These are phyloP conservation scores for Orchesella flavescens DNA, from an alignment of 2,888 invertebrate genomes.

Conservation along the genomic window DNA sequence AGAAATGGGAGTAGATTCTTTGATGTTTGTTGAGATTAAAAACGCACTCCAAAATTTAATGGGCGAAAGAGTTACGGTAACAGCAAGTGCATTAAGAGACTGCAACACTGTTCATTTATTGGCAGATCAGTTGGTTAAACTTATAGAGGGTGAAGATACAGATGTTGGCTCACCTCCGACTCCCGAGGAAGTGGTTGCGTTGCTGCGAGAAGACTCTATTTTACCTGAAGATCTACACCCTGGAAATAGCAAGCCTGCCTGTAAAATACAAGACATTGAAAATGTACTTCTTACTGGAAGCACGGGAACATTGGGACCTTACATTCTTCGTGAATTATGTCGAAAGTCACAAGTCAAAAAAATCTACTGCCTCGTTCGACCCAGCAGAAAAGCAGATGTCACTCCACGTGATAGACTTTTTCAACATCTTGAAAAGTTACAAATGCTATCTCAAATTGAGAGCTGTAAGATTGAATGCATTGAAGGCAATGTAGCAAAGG, in stretches of 20 bases:
- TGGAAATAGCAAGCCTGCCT: background rate
- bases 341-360: background rate
- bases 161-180: background rate
- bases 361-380: conserved; percentile 43
- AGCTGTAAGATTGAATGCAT: background rate
- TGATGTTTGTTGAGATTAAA: conserved; percentile 49
- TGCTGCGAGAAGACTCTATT: conserved; percentile 35
- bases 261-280: background rate
- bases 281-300: conserved; percentile 42
- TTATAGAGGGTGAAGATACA: conserved; percentile 36
- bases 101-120: conserved; percentile 31
- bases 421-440: background rate
- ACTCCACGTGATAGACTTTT: background rate
- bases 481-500: background rate
- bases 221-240: conserved; percentile 33
- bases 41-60: conserved; percentile 45
- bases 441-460: background rate
- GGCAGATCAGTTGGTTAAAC: conserved; percentile 1
- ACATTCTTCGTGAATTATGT: conserved; percentile 29
- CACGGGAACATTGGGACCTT: conserved; percentile 41
- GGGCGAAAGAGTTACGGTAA: conserved; percentile 37
- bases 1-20: conserved; percentile 48
- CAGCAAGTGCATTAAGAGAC: conserved; percentile 34
- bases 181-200: conserved; percentile 24
- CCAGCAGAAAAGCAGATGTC: background rate